These are phyloP conservation scores for Hybos culiciformis DNA, from an alignment of 2,888 invertebrate species.

Conservation along the genomic window DNA sequence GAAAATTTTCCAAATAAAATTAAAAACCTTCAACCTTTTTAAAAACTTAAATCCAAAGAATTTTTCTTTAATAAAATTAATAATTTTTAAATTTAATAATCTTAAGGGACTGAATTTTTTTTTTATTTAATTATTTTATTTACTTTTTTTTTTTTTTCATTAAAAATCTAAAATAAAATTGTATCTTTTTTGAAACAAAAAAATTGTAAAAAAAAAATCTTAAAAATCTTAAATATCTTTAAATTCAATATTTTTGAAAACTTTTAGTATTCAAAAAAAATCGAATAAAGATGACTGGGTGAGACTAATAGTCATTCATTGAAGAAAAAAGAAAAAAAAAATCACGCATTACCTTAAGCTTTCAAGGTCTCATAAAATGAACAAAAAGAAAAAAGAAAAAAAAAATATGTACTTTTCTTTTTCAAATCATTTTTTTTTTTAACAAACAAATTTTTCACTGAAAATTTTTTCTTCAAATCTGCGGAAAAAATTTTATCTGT, in stretches of 20 bases:
- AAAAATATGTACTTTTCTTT: background rate
- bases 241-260: no score
- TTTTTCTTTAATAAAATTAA: constrained; percentile 4
- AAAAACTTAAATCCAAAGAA: constrained; percentile 1
- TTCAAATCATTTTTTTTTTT: no score
- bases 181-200: background rate
- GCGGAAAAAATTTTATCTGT: no score
- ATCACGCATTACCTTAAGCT: no score
- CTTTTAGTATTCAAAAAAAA: no score
- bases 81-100: background rate
- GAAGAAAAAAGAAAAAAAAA: background rate
- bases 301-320: background rate
- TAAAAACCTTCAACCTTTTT: constrained; percentile 13
- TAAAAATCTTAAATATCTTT: no score
- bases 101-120: background rate
- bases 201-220: background rate
- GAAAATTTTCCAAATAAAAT: constrained; percentile 1
- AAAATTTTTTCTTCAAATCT: no score
- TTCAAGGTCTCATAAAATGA: background rate
- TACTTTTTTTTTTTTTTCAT: background rate
- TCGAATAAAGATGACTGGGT: background rate
- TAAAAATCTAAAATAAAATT: background rate
- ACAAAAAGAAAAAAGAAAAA: background rate
- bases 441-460: no score
- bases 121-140: background rate